Evolutionary conservation across 2,113 vertebrate genomes (phyloP).

Genomic region (Apodemus sylvaticus): DNA sequence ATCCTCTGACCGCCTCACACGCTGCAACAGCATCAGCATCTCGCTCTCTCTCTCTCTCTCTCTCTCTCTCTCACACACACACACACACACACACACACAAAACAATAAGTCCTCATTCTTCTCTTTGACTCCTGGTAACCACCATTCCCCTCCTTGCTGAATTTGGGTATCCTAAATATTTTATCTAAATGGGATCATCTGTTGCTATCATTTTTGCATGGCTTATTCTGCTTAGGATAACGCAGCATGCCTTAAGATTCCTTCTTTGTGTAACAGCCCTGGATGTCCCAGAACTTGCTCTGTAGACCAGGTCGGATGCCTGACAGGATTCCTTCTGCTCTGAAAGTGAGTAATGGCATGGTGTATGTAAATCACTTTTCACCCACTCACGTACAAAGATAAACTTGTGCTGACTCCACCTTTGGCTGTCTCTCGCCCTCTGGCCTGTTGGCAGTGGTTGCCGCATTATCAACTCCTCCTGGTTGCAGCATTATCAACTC

Average conservation of each 20-base stretch:
- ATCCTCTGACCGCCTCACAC: neutral
- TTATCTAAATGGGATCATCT: neutral
- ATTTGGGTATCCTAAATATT: neutral
- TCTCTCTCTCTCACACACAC: neutral
- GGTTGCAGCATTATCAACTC: neutral
- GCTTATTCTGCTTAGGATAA: neutral
- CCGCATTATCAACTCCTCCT: neutral
- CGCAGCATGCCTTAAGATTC: neutral
- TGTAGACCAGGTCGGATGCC: neutral
- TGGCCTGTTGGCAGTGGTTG: slow-evolving; percentile 56
- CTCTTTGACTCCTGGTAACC: neutral
- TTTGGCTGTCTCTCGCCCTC: slow-evolving; percentile 52
- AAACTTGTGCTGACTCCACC: neutral
- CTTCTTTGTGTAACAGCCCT: neutral
- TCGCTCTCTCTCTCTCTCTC: no score
- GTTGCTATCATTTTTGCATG: neutral
- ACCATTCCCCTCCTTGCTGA: neutral
- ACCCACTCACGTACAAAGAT: neutral
- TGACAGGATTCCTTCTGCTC: neutral
- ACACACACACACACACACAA: neutral
- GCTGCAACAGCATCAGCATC: neutral
- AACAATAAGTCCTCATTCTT: no score
- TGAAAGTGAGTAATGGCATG: neutral
- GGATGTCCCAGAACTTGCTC: neutral
- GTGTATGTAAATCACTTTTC: neutral